Evolutionary conservation across 2,888 invertebrate species (phyloP), one percentile per base, ranked within the genome.

Genomic region (Abrostola tripartita): DNA sequence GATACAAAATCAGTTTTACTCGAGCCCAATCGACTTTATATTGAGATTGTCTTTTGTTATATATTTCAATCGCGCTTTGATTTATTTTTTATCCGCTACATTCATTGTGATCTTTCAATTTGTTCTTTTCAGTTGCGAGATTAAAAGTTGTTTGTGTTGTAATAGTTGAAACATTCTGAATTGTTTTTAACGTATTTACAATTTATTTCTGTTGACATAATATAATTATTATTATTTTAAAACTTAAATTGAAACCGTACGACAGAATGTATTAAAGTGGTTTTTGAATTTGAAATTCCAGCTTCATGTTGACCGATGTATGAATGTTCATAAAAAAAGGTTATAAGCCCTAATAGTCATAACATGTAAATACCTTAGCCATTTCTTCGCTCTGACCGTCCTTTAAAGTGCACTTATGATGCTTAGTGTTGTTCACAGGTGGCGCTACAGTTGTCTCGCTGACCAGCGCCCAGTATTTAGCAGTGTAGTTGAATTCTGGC

Each of bases 401-500:
- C 64, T 92, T 92, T 61, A 94, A 83, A 41, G 93, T 92, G 73
- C 94, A 94, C 78, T 94, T 94, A 66, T 88, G 89, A 63, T 92
- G 91, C 68, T 92, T 93, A 14, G 85, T 91, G 12, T 74, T 79
- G 57, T 93, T 92, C 0, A 81, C 66, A 1, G 85, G 82, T 0
- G 91, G 87, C 1, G 88, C 80, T 0, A 88, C 85, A 0, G 94
- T 92, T 6, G 93, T 92, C 81, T 94, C 94, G 65, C 93, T 93
- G 65, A 93, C 92, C 14, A 94, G 76, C 0, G 94, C 93, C 94
- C 94, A 94, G 79, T 94, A 94, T 58, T 92, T 92, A 5, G 92
- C 93, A 0, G 94, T 94, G 75, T 92, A 90, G 82, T 94, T 94
- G 64, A 94, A 92, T 74, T 94, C 94, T 0, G 94, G 94, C 0